Base-by-base conservation (phyloP, 2,797 vertebrate species). In the Fundulus diaphanus region DNA sequence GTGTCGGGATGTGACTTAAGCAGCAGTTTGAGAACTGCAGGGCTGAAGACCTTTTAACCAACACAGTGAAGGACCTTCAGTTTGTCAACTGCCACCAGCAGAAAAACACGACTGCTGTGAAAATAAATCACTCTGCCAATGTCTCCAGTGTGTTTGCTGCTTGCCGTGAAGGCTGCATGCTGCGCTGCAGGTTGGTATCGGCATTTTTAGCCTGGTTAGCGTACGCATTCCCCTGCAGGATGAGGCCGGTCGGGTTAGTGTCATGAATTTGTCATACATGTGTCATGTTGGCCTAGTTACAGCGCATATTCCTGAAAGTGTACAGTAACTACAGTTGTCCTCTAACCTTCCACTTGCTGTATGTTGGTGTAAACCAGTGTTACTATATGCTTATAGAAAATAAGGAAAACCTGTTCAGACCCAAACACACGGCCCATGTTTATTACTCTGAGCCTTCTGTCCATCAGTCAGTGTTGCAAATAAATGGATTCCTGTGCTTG, bases 251-350 rank as follows among this genome's bases (percentile, higher is more conserved):
- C 20, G 9, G 68, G 44, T 80, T 74, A 44, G 52, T 80, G 73
- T 81, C 77, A 84, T 83, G 67, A 75, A 82, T 90, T 84, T 91
- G 84, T 92, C 92, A 94, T 84, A 80, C 72, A 2, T 90, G 79
- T 90, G 81, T 83, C 87, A 83, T 88, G 83, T 81, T 93, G 90
- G 81, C 92, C 90, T 88, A 91, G 73, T 90, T 93, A 74, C 79
- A 69, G 73, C 51, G 57, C 73, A 75, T 74, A 79, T 87, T 81
- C 70, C 75, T 87, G 74, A 81, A 79, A 70, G 42, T 57, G 74
- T 75, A 68, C 74, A 72, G 77, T 59, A 40, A 57, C 66, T 24
- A 77, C 67, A 65, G 69, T 22, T 27, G 74, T 42, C 75, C 70
- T 75, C 66, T 40, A 11, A 70, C 35, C 80, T 77, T 48, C 65